Conservation (phyloP, 1,140 invertebrate genomes). For the Bombus confusus region DNA sequence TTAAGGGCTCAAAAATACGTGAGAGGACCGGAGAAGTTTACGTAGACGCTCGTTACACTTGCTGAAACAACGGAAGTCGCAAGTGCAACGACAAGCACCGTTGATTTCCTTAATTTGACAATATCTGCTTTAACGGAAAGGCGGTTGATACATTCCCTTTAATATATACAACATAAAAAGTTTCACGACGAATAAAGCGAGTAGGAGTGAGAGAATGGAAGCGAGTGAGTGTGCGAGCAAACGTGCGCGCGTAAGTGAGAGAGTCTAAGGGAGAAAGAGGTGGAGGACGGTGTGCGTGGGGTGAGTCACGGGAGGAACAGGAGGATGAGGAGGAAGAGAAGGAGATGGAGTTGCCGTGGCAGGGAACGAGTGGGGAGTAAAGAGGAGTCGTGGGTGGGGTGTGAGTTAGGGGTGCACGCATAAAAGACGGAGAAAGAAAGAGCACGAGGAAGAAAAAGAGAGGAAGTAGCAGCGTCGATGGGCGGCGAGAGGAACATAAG, state of each 20-base stretch:
- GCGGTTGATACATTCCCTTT: constrained; percentile 78
- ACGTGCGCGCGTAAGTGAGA: not conserved
- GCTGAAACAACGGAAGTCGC: constrained; percentile 5
- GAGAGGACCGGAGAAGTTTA: constrained; percentile 6
- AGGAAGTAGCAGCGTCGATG: constrained; percentile 13
- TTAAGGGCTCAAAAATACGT: constrained; percentile 48
- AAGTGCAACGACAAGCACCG: not conserved
- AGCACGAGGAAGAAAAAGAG: constrained; percentile 29
- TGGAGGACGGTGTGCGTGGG: not conserved
- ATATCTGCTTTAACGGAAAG: constrained; percentile 77
- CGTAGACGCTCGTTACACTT: constrained; percentile 15
- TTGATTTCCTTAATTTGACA: constrained; percentile 73
- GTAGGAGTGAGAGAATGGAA: constrained; percentile 68
- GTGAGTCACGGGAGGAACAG: constrained; percentile 8
- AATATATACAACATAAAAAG: constrained; percentile 81
- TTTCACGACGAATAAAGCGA: constrained; percentile 81
- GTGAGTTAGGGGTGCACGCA: constrained; percentile 56
- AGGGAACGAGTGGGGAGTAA: not conserved
- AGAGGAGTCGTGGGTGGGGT: constrained; percentile 59
- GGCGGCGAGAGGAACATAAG: not conserved
- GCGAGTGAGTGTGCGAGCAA: constrained; percentile 11
- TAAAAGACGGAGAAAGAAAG: constrained; percentile 54
- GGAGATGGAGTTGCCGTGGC: not conserved
- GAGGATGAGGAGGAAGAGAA: constrained; percentile 46
- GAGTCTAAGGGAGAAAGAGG: constrained; percentile 6